These are phyloP conservation scores for Pseudorasbora parva DNA, from an alignment of 2,113 vertebrate species.

Conservation along the genomic window DNA sequence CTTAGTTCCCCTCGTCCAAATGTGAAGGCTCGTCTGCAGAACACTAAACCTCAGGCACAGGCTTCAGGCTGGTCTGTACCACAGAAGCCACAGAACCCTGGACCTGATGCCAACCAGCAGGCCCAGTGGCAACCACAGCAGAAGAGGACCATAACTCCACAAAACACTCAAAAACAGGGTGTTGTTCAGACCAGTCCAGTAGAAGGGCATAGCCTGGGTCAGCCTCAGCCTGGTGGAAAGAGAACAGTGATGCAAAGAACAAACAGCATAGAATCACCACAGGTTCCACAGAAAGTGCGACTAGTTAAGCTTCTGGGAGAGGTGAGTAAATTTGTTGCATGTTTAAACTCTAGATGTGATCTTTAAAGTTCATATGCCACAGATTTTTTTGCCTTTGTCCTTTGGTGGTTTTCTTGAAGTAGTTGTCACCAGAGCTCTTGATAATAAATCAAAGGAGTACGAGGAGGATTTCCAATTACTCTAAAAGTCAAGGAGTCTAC, in stretches of 20 bases:
- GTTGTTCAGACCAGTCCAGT: constrained; percentile 53
- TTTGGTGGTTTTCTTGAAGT: constrained; percentile 26
- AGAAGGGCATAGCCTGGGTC: constrained; percentile 62
- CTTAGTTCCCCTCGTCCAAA: constrained; percentile 57
- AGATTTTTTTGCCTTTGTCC: constrained; percentile 35
- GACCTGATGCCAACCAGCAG: constrained; percentile 57
- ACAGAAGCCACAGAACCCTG: constrained; percentile 48
- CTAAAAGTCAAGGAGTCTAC: constrained; percentile 56
- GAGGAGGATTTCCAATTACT: constrained; percentile 56
- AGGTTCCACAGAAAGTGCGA: constrained; percentile 88
- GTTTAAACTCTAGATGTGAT: constrained; percentile 21
- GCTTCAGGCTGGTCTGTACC: constrained; percentile 26
- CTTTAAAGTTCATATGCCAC: constrained; percentile 63
- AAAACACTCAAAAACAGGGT: constrained; percentile 55
- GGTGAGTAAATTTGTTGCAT: constrained; percentile 80
- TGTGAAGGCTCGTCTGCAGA: constrained; percentile 71
- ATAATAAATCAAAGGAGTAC: constrained; percentile 21
- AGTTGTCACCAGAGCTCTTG: constrained; percentile 17
- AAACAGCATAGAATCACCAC: constrained; percentile 76
- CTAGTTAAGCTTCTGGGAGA: constrained; percentile 89
- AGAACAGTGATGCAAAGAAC: constrained; percentile 95
- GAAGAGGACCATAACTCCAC: constrained; percentile 63
- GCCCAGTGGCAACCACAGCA: constrained; percentile 70
- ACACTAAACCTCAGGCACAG: constrained; percentile 55
- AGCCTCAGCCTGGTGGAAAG: constrained; percentile 81